Conservation (phyloP, 2,113 vertebrate genomes). For the Marmota flaviventris region DNA sequence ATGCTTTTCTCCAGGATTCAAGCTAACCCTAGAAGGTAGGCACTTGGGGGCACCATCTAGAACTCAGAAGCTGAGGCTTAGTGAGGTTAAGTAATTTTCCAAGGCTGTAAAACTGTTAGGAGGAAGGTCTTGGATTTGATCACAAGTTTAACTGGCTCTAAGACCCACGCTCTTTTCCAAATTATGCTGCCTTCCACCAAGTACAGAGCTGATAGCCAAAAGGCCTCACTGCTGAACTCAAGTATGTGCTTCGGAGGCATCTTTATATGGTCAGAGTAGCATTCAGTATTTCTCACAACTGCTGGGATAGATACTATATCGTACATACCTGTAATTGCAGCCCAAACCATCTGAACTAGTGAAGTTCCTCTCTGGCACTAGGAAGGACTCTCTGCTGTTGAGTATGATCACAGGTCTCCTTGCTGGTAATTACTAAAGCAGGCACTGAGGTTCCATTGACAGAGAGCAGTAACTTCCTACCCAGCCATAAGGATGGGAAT, state of each 20-base stretch:
- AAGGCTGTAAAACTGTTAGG: not conserved
- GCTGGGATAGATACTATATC: not conserved
- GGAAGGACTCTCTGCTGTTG: not conserved
- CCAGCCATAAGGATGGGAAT: not conserved
- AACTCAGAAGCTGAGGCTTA: not conserved
- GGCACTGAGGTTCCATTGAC: not conserved
- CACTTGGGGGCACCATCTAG: not conserved
- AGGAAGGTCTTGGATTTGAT: not conserved
- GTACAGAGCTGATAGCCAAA: not conserved
- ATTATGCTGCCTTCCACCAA: not conserved
- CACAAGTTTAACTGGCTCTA: not conserved
- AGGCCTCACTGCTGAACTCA: not conserved
- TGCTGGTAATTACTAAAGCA: not conserved
- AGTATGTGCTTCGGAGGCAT: not conserved
- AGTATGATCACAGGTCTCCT: not conserved
- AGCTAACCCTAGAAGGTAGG: not conserved
- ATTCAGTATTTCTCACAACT: not conserved
- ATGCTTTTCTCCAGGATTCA: not conserved
- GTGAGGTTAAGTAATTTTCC: not conserved
- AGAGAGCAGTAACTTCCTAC: not conserved
- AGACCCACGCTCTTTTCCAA: not conserved
- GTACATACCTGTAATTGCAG: not conserved
- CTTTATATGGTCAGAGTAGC: not conserved
- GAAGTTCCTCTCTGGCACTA: not conserved
- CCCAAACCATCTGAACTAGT: not conserved